Conservation (phyloP, 2,888 invertebrate genomes). For the Zygothrica quintamaculata region DNA sequence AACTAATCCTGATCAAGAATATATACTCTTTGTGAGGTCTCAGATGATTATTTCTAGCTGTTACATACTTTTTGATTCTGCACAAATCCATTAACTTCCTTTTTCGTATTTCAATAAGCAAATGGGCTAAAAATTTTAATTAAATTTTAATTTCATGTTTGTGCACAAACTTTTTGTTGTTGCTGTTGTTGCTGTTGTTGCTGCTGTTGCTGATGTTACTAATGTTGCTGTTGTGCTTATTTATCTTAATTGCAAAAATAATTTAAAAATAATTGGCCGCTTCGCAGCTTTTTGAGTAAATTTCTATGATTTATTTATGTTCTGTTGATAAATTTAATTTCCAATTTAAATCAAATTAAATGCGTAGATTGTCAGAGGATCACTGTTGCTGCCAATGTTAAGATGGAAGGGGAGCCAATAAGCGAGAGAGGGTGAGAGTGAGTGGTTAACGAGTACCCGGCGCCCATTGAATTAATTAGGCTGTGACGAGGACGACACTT, state of each 20-base stretch:
- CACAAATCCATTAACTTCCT: too few relatives aligned
- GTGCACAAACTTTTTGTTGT: conserved; percentile 1
- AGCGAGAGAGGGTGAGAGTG: not conserved
- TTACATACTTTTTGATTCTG: too few relatives aligned
- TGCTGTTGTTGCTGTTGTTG: too few relatives aligned
- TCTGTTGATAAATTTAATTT: conserved; percentile 49
- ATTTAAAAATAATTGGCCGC: conserved; percentile 49
- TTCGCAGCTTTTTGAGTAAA: conserved; percentile 11
- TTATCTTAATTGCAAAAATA: conserved; percentile 13
- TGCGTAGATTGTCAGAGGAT: conserved; percentile 9
- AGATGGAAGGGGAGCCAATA: not conserved
- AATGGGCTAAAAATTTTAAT: too few relatives aligned
- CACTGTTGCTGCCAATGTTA: not conserved
- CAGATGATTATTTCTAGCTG: too few relatives aligned
- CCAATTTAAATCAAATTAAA: conserved; percentile 29
- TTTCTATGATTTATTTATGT: conserved; percentile 52
- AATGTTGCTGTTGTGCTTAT: not conserved
- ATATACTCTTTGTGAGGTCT: too few relatives aligned
- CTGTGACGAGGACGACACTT: conserved; percentile 66
- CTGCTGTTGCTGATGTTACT: too few relatives aligned
- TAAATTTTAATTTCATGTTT: conserved; percentile 26
- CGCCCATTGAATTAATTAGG: conserved; percentile 75
- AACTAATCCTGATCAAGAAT: too few relatives aligned
- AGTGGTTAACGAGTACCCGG: conserved; percentile 35
- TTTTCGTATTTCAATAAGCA: too few relatives aligned